Conservation (phyloP, 2,888 invertebrate genomes). For the Amphipoea oculea region DNA sequence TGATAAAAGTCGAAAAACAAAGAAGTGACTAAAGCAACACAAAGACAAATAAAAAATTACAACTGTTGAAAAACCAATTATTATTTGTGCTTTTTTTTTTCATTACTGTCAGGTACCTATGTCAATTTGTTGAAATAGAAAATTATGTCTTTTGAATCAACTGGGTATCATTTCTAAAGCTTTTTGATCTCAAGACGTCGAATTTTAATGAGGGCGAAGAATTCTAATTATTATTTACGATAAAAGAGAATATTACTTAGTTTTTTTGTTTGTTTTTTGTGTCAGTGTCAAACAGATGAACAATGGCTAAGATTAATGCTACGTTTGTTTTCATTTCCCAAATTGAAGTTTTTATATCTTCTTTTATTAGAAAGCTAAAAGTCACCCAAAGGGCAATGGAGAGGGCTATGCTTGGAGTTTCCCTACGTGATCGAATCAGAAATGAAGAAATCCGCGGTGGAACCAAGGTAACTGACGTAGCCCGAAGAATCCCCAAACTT, state of each 20-base stretch:
- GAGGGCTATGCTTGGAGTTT: no score
- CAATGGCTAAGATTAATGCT: constrained; percentile 12
- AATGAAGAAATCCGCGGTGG: no score
- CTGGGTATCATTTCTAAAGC: constrained; percentile 55
- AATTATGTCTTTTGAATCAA: constrained; percentile 41
- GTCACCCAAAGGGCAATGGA: no score
- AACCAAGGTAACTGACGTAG: no score
- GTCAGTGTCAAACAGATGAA: constrained; percentile 29
- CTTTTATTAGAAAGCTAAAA: background rate
- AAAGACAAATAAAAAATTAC: background rate
- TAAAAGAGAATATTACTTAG: constrained; percentile 36
- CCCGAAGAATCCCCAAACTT: no score
- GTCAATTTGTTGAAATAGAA: constrained; percentile 40
- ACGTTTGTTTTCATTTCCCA: background rate
- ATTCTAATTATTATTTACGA: constrained; percentile 64
- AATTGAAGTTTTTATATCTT: background rate
- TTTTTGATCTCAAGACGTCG: constrained; percentile 68
- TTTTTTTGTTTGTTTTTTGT: constrained; percentile 15
- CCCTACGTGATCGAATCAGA: no score
- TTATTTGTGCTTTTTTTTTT: constrained; percentile 4
- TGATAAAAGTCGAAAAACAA: background rate
- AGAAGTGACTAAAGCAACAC: background rate
- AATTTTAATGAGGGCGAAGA: constrained; percentile 69
- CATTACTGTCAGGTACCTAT: background rate
- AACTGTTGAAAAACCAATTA: constrained; percentile 21